Evolutionary conservation across 2,113 vertebrate species (phyloP).

Genomic region (Macrotis lagotis): DNA sequence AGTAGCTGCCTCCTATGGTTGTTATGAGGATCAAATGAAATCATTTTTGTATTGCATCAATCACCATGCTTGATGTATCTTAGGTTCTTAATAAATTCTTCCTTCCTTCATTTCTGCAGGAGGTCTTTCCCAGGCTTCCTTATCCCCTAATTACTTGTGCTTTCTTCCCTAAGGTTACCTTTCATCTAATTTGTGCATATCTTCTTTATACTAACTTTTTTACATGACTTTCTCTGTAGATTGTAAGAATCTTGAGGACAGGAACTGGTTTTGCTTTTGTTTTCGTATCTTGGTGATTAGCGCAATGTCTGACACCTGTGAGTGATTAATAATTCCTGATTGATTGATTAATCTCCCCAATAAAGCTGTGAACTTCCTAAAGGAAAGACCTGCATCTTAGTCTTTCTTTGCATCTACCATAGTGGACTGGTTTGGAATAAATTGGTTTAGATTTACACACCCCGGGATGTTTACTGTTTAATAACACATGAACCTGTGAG

Average conservation of each 20-base stretch:
- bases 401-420: background rate
- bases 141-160: background rate
- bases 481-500: constrained; percentile 1
- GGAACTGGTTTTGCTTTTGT: background rate
- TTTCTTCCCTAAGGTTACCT: background rate
- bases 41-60: background rate
- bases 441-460: background rate
- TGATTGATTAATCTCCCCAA: background rate
- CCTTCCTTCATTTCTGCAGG: background rate
- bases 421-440: background rate
- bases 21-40: background rate
- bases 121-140: background rate
- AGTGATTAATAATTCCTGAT: background rate
- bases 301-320: background rate
- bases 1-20: background rate
- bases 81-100: background rate
- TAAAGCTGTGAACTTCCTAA: background rate
- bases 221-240: background rate
- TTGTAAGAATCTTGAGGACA: background rate
- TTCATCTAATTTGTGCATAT: background rate
- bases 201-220: background rate
- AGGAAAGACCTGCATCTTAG: background rate
- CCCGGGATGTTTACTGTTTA: background rate
- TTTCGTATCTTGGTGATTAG: background rate
- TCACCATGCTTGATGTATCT: background rate